Evolutionary conservation across 2,797 vertebrate genomes (phyloP).

Genomic region (Acanthornis magna): DNA sequence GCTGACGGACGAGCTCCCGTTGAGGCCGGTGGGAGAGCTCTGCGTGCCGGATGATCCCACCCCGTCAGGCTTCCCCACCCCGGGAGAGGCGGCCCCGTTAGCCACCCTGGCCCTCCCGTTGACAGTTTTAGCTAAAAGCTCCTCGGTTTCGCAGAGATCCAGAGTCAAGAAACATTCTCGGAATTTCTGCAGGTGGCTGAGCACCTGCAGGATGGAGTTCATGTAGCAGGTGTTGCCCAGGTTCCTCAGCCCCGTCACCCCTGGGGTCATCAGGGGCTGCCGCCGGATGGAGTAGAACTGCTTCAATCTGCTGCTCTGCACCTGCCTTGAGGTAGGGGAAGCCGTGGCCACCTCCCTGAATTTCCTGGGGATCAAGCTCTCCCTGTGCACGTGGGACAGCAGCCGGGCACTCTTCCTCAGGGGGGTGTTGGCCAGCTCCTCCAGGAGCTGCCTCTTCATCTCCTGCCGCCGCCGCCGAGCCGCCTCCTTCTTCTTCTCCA

Average conservation of each 20-base stretch:
- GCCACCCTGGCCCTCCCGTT: constrained; percentile 81
- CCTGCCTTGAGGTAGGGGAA: constrained; percentile 76
- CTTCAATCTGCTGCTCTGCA: constrained; percentile 66
- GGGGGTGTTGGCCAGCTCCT: constrained; percentile 88
- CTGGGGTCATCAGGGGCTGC: constrained; percentile 83
- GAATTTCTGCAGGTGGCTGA: constrained; percentile 99
- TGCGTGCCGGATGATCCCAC: constrained; percentile 76
- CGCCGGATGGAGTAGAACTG: constrained; percentile 84
- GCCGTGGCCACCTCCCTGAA: constrained; percentile 80
- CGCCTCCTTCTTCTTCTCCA: constrained; percentile 84
- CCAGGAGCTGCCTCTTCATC: constrained; percentile 89
- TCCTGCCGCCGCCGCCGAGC: constrained; percentile 87
- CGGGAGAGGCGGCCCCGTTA: constrained; percentile 60
- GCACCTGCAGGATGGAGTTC: constrained; percentile 99
- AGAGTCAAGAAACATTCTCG: constrained; percentile 97
- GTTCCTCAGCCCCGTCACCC: constrained; percentile 95
- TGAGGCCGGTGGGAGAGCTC: constrained; percentile 73
- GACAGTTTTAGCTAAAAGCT: constrained; percentile 89
- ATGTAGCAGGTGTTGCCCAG: constrained; percentile 99
- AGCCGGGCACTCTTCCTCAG: constrained; percentile 95
- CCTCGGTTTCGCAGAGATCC: constrained; percentile 93
- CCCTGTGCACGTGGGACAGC: constrained; percentile 85
- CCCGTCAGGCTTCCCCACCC: constrained; percentile 73
- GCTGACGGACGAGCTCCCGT: constrained; percentile 77
- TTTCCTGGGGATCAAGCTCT: constrained; percentile 83